Evolutionary conservation across 2,888 invertebrate genomes (phyloP).

Genomic region (Scaptomyza reducta): DNA sequence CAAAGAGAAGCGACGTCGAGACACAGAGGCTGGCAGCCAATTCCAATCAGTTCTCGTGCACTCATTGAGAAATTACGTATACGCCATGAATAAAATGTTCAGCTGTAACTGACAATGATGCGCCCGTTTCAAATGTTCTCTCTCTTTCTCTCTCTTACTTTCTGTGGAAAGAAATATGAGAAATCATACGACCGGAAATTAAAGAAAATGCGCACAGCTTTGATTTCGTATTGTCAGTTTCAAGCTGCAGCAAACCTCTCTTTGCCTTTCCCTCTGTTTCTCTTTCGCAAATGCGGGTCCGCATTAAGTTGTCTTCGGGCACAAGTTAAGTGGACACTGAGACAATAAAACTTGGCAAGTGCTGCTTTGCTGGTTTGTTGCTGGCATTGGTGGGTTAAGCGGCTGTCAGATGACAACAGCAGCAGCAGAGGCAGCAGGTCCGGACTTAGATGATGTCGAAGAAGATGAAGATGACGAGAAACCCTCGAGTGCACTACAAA

Average conservation of each 20-base stretch:
- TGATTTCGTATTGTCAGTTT: conserved; percentile 60
- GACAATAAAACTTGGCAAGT: conserved; percentile 76
- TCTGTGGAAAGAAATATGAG: conserved; percentile 48
- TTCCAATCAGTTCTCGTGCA: conserved; percentile 61
- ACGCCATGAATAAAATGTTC: conserved; percentile 62
- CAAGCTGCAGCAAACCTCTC: conserved; percentile 14
- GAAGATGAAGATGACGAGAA: conserved; percentile 24
- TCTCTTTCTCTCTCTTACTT: not conserved
- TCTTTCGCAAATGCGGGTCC: not conserved
- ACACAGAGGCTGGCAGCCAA: conserved; percentile 37
- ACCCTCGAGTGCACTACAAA: conserved; percentile 77
- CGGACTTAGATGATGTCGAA: conserved; percentile 25
- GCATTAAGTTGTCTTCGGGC: conserved; percentile 70
- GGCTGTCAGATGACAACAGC: conserved; percentile 38
- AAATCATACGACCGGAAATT: conserved; percentile 73
- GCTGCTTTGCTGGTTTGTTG: conserved; percentile 33
- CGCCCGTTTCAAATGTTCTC: conserved; percentile 14
- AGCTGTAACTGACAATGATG: conserved; percentile 50
- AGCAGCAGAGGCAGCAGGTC: conserved; percentile 13
- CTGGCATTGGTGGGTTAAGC: conserved; percentile 45
- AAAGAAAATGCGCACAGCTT: conserved; percentile 71
- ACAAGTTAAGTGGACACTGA: conserved; percentile 76
- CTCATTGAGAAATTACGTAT: conserved; percentile 66
- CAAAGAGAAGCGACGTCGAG: conserved; percentile 13
- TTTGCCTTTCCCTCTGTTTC: not conserved